Base-by-base conservation (phyloP, 2,888 invertebrate species). In the Agrilus mali region DNA sequence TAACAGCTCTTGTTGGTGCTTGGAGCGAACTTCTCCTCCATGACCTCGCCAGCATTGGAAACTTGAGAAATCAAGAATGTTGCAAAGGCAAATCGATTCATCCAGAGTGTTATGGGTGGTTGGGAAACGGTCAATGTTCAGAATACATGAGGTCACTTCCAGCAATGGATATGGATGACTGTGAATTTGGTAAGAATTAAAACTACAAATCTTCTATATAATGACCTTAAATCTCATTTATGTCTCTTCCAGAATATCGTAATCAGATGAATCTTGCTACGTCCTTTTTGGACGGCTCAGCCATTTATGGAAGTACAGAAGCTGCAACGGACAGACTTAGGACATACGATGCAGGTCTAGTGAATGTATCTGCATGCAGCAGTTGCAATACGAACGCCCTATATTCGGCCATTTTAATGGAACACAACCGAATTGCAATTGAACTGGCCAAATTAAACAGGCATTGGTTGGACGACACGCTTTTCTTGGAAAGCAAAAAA, bases 231-330 rank as follows among this genome's bases (percentile, higher is more conserved):
- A n/a, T n/a, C n/a, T n/a, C n/a, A n/a, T n/a, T n/a, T n/a, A n/a
- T n/a, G n/a, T n/a, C n/a, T 45, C 14, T 55, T 58, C 5, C 63
- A 83, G 83, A 78, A 47, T 68, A 75, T 47, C 75, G 90, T 38
- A 82, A 89, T 53, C 87, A 89, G 60, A 83, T 90, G 81, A 90
- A 90, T 64, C 70, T 82, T 46, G 90, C 83, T 0, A 84, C 89
- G 0, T 77, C 85, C 2, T 88, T 84, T 60, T 69, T 92, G 44
- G 92, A 92, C 57, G 90, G 81, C 1, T 87, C 87, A 0, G 82
- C 81, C 1, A 65, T 92, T 41, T 92, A 92, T 60, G 89, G 89
- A 10, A 77, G 74, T 47, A 84, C 82, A 0, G 80, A 82, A 41
- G 78, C 80, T 48, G 80, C 81, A 51, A 69, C 84, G 2, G 74